Conservation (phyloP, 1,140 invertebrate genomes). For the Xylocopa sonorina region DNA sequence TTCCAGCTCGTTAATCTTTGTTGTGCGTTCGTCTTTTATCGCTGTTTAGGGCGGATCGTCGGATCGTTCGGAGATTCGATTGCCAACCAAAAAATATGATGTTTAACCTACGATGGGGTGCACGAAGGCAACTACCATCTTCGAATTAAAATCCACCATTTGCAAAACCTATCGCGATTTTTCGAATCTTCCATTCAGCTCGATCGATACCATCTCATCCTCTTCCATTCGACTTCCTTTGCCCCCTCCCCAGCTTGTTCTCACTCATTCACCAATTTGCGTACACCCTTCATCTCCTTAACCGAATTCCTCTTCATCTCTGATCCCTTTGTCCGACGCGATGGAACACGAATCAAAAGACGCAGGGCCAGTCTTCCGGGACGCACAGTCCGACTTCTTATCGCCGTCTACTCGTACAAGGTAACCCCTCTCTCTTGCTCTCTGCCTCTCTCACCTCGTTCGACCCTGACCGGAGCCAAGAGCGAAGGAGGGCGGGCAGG, state of each 20-base stretch:
- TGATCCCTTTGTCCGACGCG: background rate
- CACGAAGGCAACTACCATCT: background rate
- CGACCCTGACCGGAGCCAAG: slow-evolving; percentile 27
- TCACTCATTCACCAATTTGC: slow-evolving; percentile 1
- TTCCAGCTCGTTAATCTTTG: background rate
- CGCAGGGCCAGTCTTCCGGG: background rate
- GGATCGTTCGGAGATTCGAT: background rate
- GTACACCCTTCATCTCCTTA: slow-evolving; percentile 13
- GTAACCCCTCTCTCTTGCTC: background rate
- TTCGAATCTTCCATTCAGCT: background rate
- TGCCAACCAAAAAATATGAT: background rate
- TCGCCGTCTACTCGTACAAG: background rate
- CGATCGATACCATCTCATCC: background rate
- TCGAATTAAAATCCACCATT: background rate
- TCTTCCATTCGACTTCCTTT: background rate
- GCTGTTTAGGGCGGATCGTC: too few relatives aligned
- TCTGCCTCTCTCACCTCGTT: too few relatives aligned
- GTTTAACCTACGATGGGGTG: too few relatives aligned
- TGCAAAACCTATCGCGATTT: too few relatives aligned
- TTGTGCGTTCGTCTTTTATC: background rate
- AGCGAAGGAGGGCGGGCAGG: background rate
- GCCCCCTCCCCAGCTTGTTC: background rate
- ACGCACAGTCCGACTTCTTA: background rate
- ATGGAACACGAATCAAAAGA: slow-evolving; percentile 12
- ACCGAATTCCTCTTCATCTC: slow-evolving; percentile 18